A percentile compares a stretch with the other conserved stretches of the same genome.
These are phyloP conservation scores for Laupala kohalensis DNA, from an alignment of 1,140 invertebrate genomes.

Conservation along the genomic window DNA sequence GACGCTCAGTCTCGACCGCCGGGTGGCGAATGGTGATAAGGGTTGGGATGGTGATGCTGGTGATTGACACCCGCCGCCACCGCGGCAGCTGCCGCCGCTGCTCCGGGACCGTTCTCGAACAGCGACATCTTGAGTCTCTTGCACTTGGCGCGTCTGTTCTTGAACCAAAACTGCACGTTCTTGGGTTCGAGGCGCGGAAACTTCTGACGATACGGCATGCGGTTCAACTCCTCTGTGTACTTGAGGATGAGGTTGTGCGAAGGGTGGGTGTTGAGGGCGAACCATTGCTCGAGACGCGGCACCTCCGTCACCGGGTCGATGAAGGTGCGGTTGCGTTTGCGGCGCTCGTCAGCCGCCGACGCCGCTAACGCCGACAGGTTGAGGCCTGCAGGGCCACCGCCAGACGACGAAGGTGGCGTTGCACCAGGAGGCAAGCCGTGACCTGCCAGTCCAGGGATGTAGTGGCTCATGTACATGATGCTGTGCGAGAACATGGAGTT, in stretches of 20 bases:
- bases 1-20: background rate
- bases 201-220: conserved; percentile 88
- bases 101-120: conserved; percentile 33
- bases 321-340: conserved; percentile 93
- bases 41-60: background rate
- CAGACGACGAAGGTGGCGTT: conserved; percentile 1
- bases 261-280: conserved; percentile 92
- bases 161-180: conserved; percentile 96
- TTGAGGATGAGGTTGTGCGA: conserved; percentile 92
- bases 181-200: conserved; percentile 93
- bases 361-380: conserved; percentile 21
- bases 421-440: conserved; percentile 3
- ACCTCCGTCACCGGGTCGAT: conserved; percentile 98
- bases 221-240: conserved; percentile 91
- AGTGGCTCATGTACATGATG: conserved; percentile 85
- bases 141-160: conserved; percentile 90
- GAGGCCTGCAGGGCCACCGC: conserved; percentile 11
- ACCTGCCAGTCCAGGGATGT: conserved; percentile 41
- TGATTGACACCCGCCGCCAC: background rate
- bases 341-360: conserved; percentile 56
- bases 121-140: conserved; percentile 83
- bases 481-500: conserved; percentile 74
- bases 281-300: conserved; percentile 91
- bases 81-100: background rate
- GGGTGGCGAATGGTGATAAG: background rate